Evolutionary conservation across 2,888 invertebrate species (phyloP), one percentile per base, ranked within the genome.

Genomic region (Hirudinaria manillensis): DNA sequence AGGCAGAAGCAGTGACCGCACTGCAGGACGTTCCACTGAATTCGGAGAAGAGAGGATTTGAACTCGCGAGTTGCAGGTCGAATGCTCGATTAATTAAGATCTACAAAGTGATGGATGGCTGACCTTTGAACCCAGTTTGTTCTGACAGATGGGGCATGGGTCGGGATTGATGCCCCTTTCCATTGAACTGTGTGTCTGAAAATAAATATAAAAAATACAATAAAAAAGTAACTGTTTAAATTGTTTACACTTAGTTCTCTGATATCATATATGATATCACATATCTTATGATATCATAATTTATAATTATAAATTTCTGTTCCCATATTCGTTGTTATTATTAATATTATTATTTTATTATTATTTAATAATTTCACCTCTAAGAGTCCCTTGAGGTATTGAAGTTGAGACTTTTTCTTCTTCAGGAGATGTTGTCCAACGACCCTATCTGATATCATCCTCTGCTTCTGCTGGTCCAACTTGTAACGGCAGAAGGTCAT

Each of bases 1-100:
- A 89, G 83, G 81, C 92, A 92, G 80, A 89, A 88, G 80, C 89
- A 89, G 82, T 92, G 92, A 0, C 91, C 91, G 83, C 92, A 92
- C 66, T 88, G 87, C 77, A 92, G 84, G 74, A 91, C 90, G 77
- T 89, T 89, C 89, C 91, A 91, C 87, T 90, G 84, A 70, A 83
- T 10, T 45, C 1, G 10, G 36, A 36, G 10, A 45, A 45, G 3
- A 16, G 16, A 45, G 45, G 45, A 45, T 45, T 45, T 45, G 45
- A 45, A 45, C 45, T 45, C 45, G 16, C 13, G 45, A 4, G 45
- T 16, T 16, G 1, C 45, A 45, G 45, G 45, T 10, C 13, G 45
- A 16, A 16, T 45, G 45, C 1, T 10, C 45, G 1, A 45, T 45
- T 45, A 45, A 10, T 45, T 1, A 45, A 45, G 13, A 2, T 16